Conservation (phyloP, 2,797 vertebrate species). For the Pangasius krempfi region DNA sequence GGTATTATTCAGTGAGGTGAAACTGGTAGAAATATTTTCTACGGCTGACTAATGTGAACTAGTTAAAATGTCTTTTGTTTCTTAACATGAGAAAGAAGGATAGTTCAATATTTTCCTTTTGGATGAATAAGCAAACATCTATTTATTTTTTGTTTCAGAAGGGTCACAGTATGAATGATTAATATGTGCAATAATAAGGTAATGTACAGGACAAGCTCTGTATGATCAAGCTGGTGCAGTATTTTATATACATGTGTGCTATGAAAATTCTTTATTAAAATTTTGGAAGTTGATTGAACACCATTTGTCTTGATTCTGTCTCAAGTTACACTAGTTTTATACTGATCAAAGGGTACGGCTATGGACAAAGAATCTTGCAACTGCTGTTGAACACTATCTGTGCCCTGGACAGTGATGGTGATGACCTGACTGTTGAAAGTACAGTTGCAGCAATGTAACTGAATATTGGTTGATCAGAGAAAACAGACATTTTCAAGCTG, state of each 20-base stretch:
- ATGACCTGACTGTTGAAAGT: not conserved
- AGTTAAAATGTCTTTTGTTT: constrained; percentile 15
- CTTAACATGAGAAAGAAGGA: not conserved
- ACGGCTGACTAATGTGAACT: constrained; percentile 29
- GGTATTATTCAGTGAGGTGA: constrained; percentile 49
- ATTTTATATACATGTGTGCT: constrained; percentile 36
- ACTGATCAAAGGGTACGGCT: not conserved
- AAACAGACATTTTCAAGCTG: not conserved
- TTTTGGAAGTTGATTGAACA: constrained; percentile 13
- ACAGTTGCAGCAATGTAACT: not conserved
- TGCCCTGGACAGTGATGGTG: not conserved
- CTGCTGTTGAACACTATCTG: not conserved
- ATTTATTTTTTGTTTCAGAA: constrained; percentile 9
- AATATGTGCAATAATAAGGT: constrained; percentile 70
- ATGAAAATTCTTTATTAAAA: constrained; percentile 45
- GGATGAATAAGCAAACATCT: constrained; percentile 30
- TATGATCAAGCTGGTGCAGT: constrained; percentile 39
- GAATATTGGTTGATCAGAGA: not conserved
- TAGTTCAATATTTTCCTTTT: constrained; percentile 1
- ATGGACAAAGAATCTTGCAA: not conserved
- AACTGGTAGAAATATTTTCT: constrained; percentile 58
- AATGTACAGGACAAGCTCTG: constrained; percentile 62
- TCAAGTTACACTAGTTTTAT: not conserved
- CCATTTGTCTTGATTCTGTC: not conserved
- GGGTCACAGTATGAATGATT: constrained; percentile 48